These are phyloP conservation scores for Rhyacichthys aspro DNA, from an alignment of 2,797 vertebrate genomes.

Conservation along the genomic window DNA sequence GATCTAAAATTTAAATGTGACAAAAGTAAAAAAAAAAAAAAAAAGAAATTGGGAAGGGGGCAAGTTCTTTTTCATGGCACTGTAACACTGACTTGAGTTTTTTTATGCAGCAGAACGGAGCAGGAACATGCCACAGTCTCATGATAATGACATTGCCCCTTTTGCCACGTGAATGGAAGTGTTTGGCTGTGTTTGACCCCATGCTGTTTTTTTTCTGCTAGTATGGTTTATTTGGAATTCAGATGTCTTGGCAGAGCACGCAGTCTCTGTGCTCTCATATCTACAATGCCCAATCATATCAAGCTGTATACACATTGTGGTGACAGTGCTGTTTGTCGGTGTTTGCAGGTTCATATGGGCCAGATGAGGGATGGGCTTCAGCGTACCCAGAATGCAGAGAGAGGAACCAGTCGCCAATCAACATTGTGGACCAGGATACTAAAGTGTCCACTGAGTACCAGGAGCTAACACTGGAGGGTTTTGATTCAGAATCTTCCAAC, in stretches of 20 bases:
- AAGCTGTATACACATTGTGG: background rate
- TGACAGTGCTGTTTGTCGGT: slow-evolving; percentile 27
- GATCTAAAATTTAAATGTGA: too few species aligned
- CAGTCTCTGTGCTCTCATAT: slow-evolving; percentile 22
- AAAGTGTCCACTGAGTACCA: slow-evolving; percentile 88
- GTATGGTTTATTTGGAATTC: slow-evolving; percentile 37
- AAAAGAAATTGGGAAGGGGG: too few species aligned
- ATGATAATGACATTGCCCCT: slow-evolving; percentile 36
- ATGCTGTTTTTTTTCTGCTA: slow-evolving; percentile 31
- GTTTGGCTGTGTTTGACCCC: slow-evolving; percentile 20
- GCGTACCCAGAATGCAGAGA: slow-evolving; percentile 88
- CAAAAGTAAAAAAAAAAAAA: too few species aligned
- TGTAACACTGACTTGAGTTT: slow-evolving; percentile 11
- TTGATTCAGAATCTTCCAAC: slow-evolving; percentile 91
- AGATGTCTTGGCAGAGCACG: slow-evolving; percentile 34
- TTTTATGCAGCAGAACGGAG: slow-evolving; percentile 4
- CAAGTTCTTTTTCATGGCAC: too few species aligned
- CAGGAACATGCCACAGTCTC: slow-evolving; percentile 7
- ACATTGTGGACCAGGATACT: slow-evolving; percentile 88
- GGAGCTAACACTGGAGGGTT: slow-evolving; percentile 90
- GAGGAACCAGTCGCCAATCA: slow-evolving; percentile 91
- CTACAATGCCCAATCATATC: slow-evolving; percentile 5
- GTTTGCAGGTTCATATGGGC: slow-evolving; percentile 87
- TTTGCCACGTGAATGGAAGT: slow-evolving; percentile 33
- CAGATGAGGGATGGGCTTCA: slow-evolving; percentile 90